phyloP scores from a whole-genome alignment of 1,140 invertebrate genomes.

The Oncopodura yosiiana region DNA sequence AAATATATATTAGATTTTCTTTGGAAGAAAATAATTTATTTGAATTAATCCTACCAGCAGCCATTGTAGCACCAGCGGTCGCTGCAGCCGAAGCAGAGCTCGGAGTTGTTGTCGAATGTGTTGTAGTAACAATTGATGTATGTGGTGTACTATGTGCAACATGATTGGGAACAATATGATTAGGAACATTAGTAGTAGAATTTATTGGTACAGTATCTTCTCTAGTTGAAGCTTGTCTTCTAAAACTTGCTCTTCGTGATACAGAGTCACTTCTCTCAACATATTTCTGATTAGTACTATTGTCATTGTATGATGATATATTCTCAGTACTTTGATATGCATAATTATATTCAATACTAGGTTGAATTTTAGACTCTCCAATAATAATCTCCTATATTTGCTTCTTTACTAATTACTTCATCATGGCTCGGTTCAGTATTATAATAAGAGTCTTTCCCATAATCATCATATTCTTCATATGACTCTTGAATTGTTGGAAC shows the following conservation, averaged over 20 bases:
- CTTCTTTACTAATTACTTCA: neutral
- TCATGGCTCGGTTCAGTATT: slow-evolving; percentile 7
- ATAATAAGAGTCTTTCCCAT: neutral
- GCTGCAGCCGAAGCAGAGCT: slow-evolving; percentile 29
- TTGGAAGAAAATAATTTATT: no score
- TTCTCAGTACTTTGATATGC: slow-evolving; percentile 36
- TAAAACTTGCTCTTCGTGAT: slow-evolving; percentile 30
- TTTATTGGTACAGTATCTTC: slow-evolving; percentile 26
- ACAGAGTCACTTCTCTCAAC: slow-evolving; percentile 26
- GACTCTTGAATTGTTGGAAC: no score
- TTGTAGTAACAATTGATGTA: neutral
- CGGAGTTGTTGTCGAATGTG: slow-evolving; percentile 37
- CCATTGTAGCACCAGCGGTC: slow-evolving; percentile 11
- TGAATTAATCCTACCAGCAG: slow-evolving; percentile 10
- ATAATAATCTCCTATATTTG: neutral
- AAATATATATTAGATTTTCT: neutral
- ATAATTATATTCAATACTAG: slow-evolving; percentile 35
- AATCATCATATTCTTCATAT: neutral
- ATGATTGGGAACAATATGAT: neutral
- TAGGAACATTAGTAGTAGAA: neutral
- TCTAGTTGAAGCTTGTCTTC: slow-evolving; percentile 32
- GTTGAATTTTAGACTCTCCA: slow-evolving; percentile 20
- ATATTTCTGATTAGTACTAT: neutral
- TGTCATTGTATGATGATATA: slow-evolving; percentile 20
- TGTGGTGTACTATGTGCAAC: neutral